Base-by-base conservation (phyloP, 2,113 vertebrate species). In the Rhizomys pruinosus region DNA sequence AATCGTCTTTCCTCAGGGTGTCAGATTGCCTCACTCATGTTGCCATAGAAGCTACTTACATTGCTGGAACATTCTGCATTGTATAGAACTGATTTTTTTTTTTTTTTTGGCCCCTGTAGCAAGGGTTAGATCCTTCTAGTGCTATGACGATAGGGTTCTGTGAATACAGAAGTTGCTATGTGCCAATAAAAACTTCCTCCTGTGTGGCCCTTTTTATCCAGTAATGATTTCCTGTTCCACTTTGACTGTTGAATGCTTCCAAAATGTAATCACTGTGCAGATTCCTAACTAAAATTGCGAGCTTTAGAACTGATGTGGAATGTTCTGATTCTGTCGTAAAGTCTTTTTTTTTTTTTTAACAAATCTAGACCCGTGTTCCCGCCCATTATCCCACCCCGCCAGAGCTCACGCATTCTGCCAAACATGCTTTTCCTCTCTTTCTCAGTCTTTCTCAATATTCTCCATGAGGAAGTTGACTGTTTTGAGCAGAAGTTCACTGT, bases 191-290 rank as follows among this genome's bases (percentile, higher is more conserved):
- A 96, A 97, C 95, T 97, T 97, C 96, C 96, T 97, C 94, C 79
- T 96, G 94, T 96, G 97, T 97, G 96, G 95, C 97, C 96, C 87
- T 95, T 92, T 88, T 94, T 90, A 97, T 96, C 96, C 95, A 97
- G 71, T 97, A 95, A 97, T 96, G 96, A 96, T 89, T 97, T 96
- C 95, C 96, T 96, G 94, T 68, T 97, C 92, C 84, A 61, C 78
- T 87, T 61, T 84, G 90, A 84, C 92, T 96, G 93, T 90, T 79
- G 96, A 96, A 94, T 77, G 52, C 92, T 88, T 78, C 94, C 90
- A 93, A 94, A 97, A 95, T 92, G 86, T 93, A 95, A 96, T 96
- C 93, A 77, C 88, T 44, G 52, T 89, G 82, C 66, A 93, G 90
- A 90, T 82, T 95, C 74, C 0, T 66, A 94, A 94, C 92, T 95